Conservation (phyloP, 2,888 invertebrate genomes). For the Laspeyria flexula region DNA sequence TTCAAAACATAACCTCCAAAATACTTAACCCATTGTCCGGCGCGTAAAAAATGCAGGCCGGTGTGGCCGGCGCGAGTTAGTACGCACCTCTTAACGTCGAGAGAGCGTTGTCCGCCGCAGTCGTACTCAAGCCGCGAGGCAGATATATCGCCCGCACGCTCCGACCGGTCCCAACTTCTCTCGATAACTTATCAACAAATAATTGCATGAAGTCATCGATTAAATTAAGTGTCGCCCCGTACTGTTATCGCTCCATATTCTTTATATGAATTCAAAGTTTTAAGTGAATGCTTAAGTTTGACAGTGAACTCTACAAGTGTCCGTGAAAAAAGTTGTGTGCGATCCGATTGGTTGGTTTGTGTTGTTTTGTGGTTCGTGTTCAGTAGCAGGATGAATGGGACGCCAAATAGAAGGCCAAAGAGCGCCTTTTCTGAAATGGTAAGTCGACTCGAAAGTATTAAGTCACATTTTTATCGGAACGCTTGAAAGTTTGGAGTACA, state of each 20-base stretch:
- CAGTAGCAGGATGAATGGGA: slow-evolving; percentile 79
- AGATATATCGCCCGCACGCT: slow-evolving; percentile 52
- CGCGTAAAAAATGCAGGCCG: slow-evolving; percentile 77
- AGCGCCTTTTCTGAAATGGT: slow-evolving; percentile 82
- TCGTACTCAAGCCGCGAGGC: slow-evolving; percentile 64
- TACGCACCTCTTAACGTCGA: slow-evolving; percentile 33
- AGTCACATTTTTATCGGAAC: not conserved
- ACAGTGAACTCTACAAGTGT: slow-evolving; percentile 76
- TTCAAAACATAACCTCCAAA: slow-evolving; percentile 80
- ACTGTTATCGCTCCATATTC: slow-evolving; percentile 19
- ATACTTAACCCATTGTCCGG: slow-evolving; percentile 67
- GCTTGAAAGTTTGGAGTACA: slow-evolving; percentile 8
- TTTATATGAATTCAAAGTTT: slow-evolving; percentile 39
- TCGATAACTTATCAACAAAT: slow-evolving; percentile 82
- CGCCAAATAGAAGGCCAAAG: slow-evolving; percentile 79
- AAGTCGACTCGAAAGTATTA: slow-evolving; percentile 41
- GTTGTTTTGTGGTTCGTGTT: slow-evolving; percentile 65
- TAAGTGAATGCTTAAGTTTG: slow-evolving; percentile 63
- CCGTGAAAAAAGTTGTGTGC: slow-evolving; percentile 78
- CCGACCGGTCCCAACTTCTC: slow-evolving; percentile 41
- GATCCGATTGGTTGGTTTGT: slow-evolving; percentile 64
- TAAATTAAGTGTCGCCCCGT: slow-evolving; percentile 63
- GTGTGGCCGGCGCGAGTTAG: slow-evolving; percentile 46
- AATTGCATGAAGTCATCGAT: slow-evolving; percentile 84
- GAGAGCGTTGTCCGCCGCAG: slow-evolving; percentile 54